Evolutionary conservation across 2,888 invertebrate genomes (phyloP).

Genomic region (Dinocampus coccinellae): DNA sequence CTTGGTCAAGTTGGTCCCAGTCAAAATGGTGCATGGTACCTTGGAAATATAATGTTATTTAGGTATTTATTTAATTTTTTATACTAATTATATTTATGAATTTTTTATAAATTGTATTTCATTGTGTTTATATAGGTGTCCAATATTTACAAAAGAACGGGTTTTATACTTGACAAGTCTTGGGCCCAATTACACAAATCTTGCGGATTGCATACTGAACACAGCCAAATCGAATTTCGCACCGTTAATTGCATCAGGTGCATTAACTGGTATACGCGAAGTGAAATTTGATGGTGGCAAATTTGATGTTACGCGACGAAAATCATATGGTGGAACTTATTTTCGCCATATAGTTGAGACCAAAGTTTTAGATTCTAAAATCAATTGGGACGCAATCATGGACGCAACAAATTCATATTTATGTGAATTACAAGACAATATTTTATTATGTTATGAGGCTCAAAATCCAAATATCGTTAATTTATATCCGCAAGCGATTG

Average conservation of each 20-base stretch:
- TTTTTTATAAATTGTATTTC: constrained; percentile 11
- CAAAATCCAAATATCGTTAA: constrained; percentile 74
- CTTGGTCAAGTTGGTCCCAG: constrained; percentile 70
- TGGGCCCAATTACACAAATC: constrained; percentile 70
- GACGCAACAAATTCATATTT: constrained; percentile 71
- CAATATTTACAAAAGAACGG: constrained; percentile 71
- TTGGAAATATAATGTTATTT: constrained; percentile 73
- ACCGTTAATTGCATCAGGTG: constrained; percentile 63
- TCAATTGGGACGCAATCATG: constrained; percentile 76
- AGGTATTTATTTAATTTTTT: constrained; percentile 46
- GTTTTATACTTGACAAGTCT: constrained; percentile 74
- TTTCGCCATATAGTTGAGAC: constrained; percentile 59
- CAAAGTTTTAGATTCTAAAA: constrained; percentile 67
- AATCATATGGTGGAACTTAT: constrained; percentile 62
- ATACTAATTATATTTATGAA: not conserved
- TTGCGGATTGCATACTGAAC: constrained; percentile 69
- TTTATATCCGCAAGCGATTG: constrained; percentile 69
- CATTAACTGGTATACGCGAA: constrained; percentile 60
- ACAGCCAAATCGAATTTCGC: constrained; percentile 65
- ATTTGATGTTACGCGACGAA: constrained; percentile 58
- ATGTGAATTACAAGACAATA: constrained; percentile 74
- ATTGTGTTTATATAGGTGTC: too few relatives aligned
- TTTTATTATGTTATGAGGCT: constrained; percentile 76
- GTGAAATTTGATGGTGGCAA: constrained; percentile 62
- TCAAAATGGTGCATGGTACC: constrained; percentile 70